These are phyloP conservation scores for Habroteleia sp. DNA, from an alignment of 2,888 invertebrate species.

Conservation along the genomic window DNA sequence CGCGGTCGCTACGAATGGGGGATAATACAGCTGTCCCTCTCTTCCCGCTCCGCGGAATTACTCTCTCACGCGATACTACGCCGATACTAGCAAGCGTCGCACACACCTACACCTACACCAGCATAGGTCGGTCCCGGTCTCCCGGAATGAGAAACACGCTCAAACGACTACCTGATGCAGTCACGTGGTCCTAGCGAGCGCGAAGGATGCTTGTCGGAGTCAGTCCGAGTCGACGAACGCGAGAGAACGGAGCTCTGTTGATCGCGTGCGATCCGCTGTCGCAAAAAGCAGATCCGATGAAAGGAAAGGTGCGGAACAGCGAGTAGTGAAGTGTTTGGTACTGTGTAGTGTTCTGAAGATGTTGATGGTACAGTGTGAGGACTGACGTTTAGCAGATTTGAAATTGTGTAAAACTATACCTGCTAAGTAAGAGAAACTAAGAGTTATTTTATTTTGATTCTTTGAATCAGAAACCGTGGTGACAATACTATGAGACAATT, in stretches of 20 bases:
- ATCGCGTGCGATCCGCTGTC: slow-evolving; percentile 16
- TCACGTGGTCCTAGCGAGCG: slow-evolving; percentile 77
- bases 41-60: slow-evolving; percentile 59
- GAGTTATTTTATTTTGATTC: too few species aligned
- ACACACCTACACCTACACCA: slow-evolving; percentile 67
- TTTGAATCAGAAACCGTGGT: too few species aligned
- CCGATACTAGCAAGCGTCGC: slow-evolving; percentile 64
- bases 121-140: slow-evolving; percentile 54
- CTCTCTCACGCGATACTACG: slow-evolving; percentile 73
- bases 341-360: slow-evolving; percentile 17
- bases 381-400: too few species aligned
- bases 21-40: slow-evolving; percentile 68
- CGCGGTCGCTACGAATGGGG: slow-evolving; percentile 57
- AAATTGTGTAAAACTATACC: too few species aligned
- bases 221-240: slow-evolving; percentile 74
- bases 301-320: slow-evolving; percentile 49
- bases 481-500: too few species aligned
- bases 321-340: slow-evolving; percentile 23
- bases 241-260: slow-evolving; percentile 64
- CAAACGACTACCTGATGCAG: slow-evolving; percentile 73
- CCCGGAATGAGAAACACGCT: slow-evolving; percentile 66
- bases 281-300: slow-evolving; percentile 38
- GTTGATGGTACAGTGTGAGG: too few species aligned
- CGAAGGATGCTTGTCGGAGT: slow-evolving; percentile 78
- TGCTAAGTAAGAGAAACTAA: too few species aligned